Evolutionary conservation across 2,113 vertebrate species (phyloP), one percentile per base, ranked within the genome.

Genomic region (Phylloscopus trochiloides): DNA sequence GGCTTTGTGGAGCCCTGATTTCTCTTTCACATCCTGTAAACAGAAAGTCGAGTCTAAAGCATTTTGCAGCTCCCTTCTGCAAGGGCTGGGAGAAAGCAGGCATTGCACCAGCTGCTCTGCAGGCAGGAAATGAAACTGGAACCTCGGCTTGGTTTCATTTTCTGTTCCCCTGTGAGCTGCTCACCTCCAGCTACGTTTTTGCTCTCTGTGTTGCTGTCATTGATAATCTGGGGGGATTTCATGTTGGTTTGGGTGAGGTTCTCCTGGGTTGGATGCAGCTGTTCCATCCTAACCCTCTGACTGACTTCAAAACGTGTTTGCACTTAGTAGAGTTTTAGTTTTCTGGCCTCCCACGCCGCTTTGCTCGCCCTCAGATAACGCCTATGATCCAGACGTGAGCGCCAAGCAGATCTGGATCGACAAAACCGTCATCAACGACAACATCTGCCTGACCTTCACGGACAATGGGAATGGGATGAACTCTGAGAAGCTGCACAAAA

Each of bases 331-430:
- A 25, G 17, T 4, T 66, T n/a, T n/a, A 21, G 10, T 13, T 25
- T 45, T 14, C 61, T 20, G 7, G 31, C 61, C 7, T 63, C 29
- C 57, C 73, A 59, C 19, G 6, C 20, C 47, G n/a, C 62, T 47
- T 20, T 36, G 14, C 75, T 57, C 55, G 57, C 63, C 85, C 90
- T 92, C 58, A 99, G 99, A 99, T 90, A 99, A 99, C 96, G 99
- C 99, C 58, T 99, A 99, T 4, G 99, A 99, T 94, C 99, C 99
- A 75, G 99, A 99, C 94, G 99, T 99, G 91, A 98, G 91, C 6
- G 99, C 99, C 86, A 99, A 98, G 36, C 98, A 99, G 94, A 98
- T 99, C 84, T 99, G 99, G 99, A 99, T 99, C 59, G 99, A 99
- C 97, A 99, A 99, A 94, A 99, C 98, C 0, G n/a, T 97, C 78